A percentile compares a stretch with the other conserved stretches of the same genome.
Conservation (phyloP, 2,797 vertebrate genomes). For the Odontamblyopus rebecca region DNA sequence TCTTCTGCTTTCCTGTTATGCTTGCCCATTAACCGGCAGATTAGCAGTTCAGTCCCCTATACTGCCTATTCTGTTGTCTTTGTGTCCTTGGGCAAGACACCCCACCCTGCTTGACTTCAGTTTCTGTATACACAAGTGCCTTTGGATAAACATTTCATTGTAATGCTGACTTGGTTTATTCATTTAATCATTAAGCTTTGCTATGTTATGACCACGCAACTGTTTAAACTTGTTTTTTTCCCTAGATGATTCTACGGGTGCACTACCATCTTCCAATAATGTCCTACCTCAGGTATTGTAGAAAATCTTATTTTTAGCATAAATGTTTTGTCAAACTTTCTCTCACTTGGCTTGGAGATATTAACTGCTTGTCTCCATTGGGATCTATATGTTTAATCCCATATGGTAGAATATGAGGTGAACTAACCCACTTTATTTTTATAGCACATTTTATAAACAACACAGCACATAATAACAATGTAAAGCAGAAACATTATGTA, state of each 20-base stretch:
- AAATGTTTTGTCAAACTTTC: too few relatives aligned
- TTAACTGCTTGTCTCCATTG: too few relatives aligned
- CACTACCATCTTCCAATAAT: conserved; percentile 70
- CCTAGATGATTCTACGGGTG: conserved; percentile 63
- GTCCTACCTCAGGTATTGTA: conserved; percentile 78
- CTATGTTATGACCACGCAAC: not conserved
- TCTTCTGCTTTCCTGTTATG: not conserved
- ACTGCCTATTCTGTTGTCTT: not conserved
- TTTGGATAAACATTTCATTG: not conserved
- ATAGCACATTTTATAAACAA: too few relatives aligned
- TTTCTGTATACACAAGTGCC: not conserved
- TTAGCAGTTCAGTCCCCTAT: not conserved
- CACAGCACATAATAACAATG: too few relatives aligned
- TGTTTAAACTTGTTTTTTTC: not conserved
- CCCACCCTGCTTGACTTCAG: not conserved
- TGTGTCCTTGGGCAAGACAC: not conserved
- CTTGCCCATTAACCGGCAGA: not conserved
- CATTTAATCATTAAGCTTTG: not conserved
- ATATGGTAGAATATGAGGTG: too few relatives aligned
- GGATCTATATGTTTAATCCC: too few relatives aligned
- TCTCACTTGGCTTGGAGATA: too few relatives aligned
- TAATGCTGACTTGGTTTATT: not conserved
- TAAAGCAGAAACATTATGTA: too few relatives aligned
- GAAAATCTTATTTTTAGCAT: not conserved
- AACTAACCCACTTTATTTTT: too few relatives aligned